Evolutionary conservation across 2,888 invertebrate species (phyloP).

Genomic region (Ennomos fuscantarius): DNA sequence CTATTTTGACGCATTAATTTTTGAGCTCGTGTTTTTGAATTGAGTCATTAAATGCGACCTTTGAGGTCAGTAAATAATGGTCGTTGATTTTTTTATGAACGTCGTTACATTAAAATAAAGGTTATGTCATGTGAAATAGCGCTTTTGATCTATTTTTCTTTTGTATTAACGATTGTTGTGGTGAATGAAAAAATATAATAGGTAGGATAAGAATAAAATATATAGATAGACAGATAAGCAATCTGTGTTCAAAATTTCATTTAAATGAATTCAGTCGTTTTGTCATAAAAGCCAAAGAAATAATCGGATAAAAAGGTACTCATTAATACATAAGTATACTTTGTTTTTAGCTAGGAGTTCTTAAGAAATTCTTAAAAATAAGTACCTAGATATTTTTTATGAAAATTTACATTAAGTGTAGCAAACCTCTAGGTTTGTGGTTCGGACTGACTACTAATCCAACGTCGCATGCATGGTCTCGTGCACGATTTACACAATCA

Average conservation of each 20-base stretch:
- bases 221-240: neutral
- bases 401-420: too few species aligned
- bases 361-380: too few species aligned
- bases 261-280: too few species aligned
- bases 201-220: conserved; percentile 34
- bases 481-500: conserved; percentile 35
- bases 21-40: conserved; percentile 20
- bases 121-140: conserved; percentile 52
- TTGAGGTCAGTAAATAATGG: conserved; percentile 15
- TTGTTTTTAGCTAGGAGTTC: too few species aligned
- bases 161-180: conserved; percentile 49
- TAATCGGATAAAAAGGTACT: too few species aligned
- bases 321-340: too few species aligned
- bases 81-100: conserved; percentile 22
- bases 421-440: too few species aligned
- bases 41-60: conserved; percentile 22
- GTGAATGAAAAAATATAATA: conserved; percentile 8
- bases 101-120: conserved; percentile 42
- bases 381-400: too few species aligned
- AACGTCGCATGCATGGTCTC: conserved; percentile 27
- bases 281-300: too few species aligned
- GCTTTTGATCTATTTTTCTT: conserved; percentile 42
- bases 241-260: neutral
- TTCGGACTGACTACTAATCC: conserved; percentile 21
- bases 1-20: conserved; percentile 30